phyloP scores from a whole-genome alignment of 2,888 invertebrate genomes.

The Ditula angustiorana region DNA sequence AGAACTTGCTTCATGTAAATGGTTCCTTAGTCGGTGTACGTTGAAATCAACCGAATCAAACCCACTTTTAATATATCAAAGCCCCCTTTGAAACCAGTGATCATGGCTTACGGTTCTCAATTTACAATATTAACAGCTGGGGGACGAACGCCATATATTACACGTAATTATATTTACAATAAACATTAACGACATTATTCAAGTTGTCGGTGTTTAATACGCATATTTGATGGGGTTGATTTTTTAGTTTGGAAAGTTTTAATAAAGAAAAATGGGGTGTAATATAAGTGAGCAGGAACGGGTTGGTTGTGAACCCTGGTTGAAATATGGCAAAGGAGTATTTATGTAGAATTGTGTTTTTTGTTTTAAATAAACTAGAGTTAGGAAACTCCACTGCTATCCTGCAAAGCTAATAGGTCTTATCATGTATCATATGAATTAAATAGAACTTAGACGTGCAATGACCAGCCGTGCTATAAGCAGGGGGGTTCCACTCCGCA shows the following conservation, averaged over 20 bases:
- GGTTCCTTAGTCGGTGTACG: no score
- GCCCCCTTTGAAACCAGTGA: neutral
- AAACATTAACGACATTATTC: constrained; percentile 53
- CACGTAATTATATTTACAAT: constrained; percentile 59
- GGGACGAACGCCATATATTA: constrained; percentile 52
- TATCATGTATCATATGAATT: no score
- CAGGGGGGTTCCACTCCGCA: no score
- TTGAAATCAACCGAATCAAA: neutral
- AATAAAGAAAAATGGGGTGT: neutral
- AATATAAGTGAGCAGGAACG: neutral
- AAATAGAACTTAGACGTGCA: no score
- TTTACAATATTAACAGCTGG: constrained; percentile 47
- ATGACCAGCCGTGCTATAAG: no score
- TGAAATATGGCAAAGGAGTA: neutral
- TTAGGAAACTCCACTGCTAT: no score
- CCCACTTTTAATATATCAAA: constrained; percentile 13
- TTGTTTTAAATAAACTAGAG: neutral
- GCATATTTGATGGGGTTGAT: constrained; percentile 8
- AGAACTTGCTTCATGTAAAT: no score
- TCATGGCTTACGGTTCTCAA: constrained; percentile 25
- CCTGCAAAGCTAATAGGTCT: no score
- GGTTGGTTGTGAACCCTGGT: neutral
- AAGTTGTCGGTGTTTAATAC: constrained; percentile 57
- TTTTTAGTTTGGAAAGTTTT: no score
- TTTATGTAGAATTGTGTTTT: neutral